phyloP scores from a whole-genome alignment of 2,888 invertebrate species.

The Cataglyphis rosenhaueri region DNA sequence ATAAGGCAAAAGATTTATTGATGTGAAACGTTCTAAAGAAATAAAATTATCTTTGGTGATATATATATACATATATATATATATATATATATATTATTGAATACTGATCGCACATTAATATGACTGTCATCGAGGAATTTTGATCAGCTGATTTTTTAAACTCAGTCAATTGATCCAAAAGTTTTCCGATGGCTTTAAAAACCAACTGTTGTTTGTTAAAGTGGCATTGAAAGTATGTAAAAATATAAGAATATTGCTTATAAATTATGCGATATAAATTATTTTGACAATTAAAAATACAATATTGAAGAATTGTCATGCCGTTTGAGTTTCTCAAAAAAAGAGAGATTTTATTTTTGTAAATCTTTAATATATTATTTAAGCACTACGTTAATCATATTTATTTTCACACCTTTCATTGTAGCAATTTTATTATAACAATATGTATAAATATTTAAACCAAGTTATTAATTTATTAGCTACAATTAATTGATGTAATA shows the following conservation, averaged over 20 bases:
- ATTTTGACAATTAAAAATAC: not conserved
- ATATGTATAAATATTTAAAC: not conserved
- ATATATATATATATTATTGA: not conserved
- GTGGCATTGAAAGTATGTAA: not conserved
- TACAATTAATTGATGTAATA: not conserved
- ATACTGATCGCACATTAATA: not conserved
- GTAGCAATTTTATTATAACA: not conserved
- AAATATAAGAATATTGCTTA: no score
- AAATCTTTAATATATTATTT: not conserved
- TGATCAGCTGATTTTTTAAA: not conserved
- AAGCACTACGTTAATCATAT: not conserved
- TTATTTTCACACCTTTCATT: not conserved
- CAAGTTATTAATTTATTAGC: not conserved
- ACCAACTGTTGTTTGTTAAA: not conserved
- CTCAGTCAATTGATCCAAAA: not conserved
- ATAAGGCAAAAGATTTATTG: not conserved
- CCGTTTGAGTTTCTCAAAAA: not conserved
- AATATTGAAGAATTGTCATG: not conserved
- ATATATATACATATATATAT: not conserved
- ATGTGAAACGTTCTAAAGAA: not conserved
- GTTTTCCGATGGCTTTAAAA: not conserved
- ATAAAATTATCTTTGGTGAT: not conserved
- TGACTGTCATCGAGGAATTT: not conserved
- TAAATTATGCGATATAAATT: not conserved
- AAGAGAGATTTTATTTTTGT: not conserved